Evolutionary conservation across 2,113 vertebrate species (phyloP).

Genomic region (Alethe castanea): DNA sequence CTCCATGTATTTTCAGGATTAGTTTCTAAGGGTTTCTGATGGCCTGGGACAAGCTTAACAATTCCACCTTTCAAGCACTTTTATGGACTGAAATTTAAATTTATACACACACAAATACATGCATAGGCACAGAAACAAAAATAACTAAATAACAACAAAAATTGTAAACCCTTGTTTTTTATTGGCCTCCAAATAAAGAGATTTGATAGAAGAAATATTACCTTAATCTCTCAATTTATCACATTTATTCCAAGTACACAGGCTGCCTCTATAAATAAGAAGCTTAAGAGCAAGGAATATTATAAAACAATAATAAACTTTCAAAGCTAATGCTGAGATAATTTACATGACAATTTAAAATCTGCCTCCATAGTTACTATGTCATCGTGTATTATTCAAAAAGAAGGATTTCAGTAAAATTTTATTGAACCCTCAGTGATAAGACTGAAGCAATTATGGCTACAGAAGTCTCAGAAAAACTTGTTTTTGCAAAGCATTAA

Average conservation of each 20-base stretch:
- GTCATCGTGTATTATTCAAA: background rate
- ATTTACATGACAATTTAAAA: constrained; percentile 48
- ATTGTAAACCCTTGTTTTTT: background rate
- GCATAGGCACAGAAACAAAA: background rate
- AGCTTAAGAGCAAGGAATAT: constrained; percentile 38
- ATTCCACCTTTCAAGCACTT: background rate
- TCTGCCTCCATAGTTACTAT: background rate
- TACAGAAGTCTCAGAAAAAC: background rate
- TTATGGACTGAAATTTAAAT: background rate
- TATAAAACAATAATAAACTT: constrained; percentile 35
- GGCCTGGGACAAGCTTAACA: background rate
- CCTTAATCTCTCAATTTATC: constrained; percentile 26
- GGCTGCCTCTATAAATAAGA: constrained; percentile 6
- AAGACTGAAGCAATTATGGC: background rate
- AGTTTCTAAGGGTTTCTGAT: background rate
- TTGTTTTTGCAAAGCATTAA: background rate
- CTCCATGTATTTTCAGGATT: background rate
- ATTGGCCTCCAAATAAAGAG: background rate
- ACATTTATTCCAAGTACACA: constrained; percentile 11
- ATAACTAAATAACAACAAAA: background rate
- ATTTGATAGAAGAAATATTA: background rate
- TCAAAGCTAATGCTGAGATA: background rate
- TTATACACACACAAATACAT: background rate
- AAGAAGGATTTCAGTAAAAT: background rate
- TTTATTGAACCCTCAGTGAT: background rate